Percentiles rank a stretch among this genome's conserved stretches.
phyloP scores from a whole-genome alignment of 35 echinoderm and acorn worm species.

The Nesometra sesokonis region DNA sequence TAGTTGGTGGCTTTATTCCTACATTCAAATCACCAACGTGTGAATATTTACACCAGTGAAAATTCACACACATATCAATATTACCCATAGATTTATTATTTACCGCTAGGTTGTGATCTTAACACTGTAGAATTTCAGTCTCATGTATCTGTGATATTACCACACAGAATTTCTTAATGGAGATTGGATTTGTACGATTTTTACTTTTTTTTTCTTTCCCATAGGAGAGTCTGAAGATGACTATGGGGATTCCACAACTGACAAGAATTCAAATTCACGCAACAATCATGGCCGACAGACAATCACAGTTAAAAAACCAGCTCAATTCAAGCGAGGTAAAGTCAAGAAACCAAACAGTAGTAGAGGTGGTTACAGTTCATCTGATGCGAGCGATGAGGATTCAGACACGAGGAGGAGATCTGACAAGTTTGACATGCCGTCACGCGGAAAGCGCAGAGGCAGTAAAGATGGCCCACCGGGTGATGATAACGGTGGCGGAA shows the following conservation, averaged over 20 bases:
- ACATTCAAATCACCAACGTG: too few relatives aligned
- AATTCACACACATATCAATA: too few relatives aligned
- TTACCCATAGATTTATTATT: too few relatives aligned
- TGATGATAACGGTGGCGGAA: slow-evolving; percentile 49
- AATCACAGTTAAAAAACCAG: slow-evolving; percentile 40
- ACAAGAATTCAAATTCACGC: slow-evolving; percentile 32
- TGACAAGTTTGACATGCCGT: slow-evolving; percentile 74
- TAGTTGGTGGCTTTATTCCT: too few relatives aligned
- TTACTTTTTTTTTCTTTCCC: slow-evolving; percentile 6
- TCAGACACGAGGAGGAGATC: slow-evolving; percentile 78
- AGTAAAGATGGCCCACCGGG: slow-evolving; percentile 94
- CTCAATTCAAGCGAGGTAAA: slow-evolving; percentile 59
- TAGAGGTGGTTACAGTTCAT: slow-evolving; percentile 79
- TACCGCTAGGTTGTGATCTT: too few relatives aligned
- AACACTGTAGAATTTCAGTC: too few relatives aligned
- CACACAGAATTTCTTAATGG: too few relatives aligned
- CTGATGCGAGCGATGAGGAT: slow-evolving; percentile 96
- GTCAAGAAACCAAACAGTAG: slow-evolving; percentile 26
- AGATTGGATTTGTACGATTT: slow-evolving; percentile 9
- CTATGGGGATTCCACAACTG: slow-evolving; percentile 28
- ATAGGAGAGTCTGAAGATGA: slow-evolving; percentile 84
- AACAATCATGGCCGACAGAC: slow-evolving; percentile 65
- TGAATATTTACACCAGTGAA: too few relatives aligned
- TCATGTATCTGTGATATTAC: too few relatives aligned
- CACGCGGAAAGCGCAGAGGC: slow-evolving; percentile 56